Evolutionary conservation across 2,797 vertebrate species (phyloP).

Genomic region (Strix occidentalis): DNA sequence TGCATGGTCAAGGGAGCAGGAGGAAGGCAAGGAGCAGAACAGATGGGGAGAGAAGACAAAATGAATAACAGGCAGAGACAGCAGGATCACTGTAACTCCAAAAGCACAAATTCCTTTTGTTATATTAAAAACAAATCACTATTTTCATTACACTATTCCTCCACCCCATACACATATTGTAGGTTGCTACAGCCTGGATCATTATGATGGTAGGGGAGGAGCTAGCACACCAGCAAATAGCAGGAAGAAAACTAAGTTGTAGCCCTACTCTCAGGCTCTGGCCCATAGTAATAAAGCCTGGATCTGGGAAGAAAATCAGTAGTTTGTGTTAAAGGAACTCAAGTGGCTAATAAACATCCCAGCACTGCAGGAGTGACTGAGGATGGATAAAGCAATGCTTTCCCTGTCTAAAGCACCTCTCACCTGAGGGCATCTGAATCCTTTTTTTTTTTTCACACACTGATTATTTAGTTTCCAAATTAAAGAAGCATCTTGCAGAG

Average conservation of each 20-base stretch:
- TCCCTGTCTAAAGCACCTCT: background rate
- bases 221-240: background rate
- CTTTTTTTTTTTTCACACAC: background rate
- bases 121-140: slow-evolving; percentile 17
- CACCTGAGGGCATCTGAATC: background rate
- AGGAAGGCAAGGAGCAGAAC: background rate
- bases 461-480: slow-evolving; percentile 13
- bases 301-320: background rate
- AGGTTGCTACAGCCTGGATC: background rate
- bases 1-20: slow-evolving; percentile 34
- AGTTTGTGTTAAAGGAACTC: slow-evolving; percentile 9
- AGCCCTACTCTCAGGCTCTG: background rate
- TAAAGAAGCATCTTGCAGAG: slow-evolving; percentile 14
- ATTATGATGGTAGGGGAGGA: background rate
- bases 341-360: background rate
- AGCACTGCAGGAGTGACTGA: background rate
- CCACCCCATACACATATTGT: background rate
- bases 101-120: slow-evolving; percentile 35
- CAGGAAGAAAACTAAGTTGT: background rate
- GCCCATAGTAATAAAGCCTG: background rate
- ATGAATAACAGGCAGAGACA: background rate
- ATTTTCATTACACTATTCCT: slow-evolving; percentile 14
- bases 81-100: background rate
- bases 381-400: background rate
- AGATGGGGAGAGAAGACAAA: slow-evolving; percentile 22